Conservation (phyloP, 2,888 invertebrate species). For the Phortica magna region DNA sequence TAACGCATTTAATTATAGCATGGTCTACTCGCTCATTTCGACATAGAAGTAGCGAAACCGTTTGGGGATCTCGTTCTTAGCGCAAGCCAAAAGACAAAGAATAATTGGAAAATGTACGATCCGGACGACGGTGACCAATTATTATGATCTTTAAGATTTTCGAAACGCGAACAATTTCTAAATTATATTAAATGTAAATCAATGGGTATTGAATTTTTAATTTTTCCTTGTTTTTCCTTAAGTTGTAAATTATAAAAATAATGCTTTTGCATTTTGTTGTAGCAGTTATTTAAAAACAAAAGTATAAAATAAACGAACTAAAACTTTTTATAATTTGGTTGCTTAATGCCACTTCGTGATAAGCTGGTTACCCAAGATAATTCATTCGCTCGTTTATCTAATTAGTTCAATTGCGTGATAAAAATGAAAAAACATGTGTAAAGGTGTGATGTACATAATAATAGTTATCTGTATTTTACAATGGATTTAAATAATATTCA, state of each 20-base stretch:
- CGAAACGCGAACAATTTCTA: constrained; percentile 8
- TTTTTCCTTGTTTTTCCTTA: neutral
- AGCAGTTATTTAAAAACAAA: constrained; percentile 9
- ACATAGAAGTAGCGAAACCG: constrained; percentile 76
- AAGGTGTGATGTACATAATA: neutral
- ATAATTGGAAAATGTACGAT: neutral
- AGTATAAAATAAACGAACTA: neutral
- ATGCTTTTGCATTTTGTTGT: constrained; percentile 5
- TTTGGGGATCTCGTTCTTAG: constrained; percentile 57
- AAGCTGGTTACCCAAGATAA: neutral
- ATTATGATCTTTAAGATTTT: neutral
- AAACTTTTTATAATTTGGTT: neutral
- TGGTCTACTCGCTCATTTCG: constrained; percentile 83
- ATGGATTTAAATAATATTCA: constrained; percentile 7
- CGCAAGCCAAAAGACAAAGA: neutral
- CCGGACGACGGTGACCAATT: no score
- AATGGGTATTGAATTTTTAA: constrained; percentile 11
- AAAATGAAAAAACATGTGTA: neutral
- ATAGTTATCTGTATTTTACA: constrained; percentile 17
- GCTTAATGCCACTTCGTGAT: neutral
- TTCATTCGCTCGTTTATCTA: neutral
- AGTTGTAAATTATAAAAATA: neutral
- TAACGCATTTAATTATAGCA: constrained; percentile 79
- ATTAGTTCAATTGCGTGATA: neutral
- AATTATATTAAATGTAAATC: constrained; percentile 21